These are phyloP conservation scores for Adelognathus sp. DNA, from an alignment of 2,888 invertebrate genomes.

Conservation along the genomic window DNA sequence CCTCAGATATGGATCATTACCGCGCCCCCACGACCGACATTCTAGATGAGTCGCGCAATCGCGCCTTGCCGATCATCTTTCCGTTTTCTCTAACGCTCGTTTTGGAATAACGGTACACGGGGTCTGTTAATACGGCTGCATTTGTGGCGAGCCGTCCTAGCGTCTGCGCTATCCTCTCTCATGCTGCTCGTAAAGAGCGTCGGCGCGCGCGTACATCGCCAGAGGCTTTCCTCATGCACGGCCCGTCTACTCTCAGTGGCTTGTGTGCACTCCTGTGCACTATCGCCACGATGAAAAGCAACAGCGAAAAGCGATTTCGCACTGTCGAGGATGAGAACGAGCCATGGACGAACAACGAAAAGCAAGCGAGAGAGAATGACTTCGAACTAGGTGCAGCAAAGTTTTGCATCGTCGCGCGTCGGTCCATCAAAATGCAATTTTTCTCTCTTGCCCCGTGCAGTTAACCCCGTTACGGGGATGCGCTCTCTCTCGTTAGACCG, in stretches of 20 bases:
- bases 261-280: constrained; percentile 18
- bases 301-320: constrained; percentile 7
- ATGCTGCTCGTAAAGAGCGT: constrained; percentile 56
- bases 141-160: neutral
- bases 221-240: constrained; percentile 15
- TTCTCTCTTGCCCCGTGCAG: constrained; percentile 65
- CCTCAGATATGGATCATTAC: constrained; percentile 60
- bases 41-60: constrained; percentile 50
- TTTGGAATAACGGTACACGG: constrained; percentile 63
- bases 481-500: constrained; percentile 64
- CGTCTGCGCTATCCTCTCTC: constrained; percentile 29
- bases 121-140: constrained; percentile 52
- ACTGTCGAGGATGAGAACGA: constrained; percentile 10
- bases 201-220: constrained; percentile 19
- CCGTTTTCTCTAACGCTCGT: constrained; percentile 53
- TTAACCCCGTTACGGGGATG: constrained; percentile 68
- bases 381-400: constrained; percentile 22
- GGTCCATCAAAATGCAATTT: constrained; percentile 70
- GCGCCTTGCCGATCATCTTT: constrained; percentile 41
- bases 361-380: neutral
- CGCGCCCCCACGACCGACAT: constrained; percentile 37
- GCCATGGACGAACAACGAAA: constrained; percentile 10
- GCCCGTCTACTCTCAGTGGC: neutral
- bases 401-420: constrained; percentile 19
- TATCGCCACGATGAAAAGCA: constrained; percentile 38